Percentiles rank a stretch among this genome's conserved stretches.
Evolutionary conservation across 2,888 invertebrate species (phyloP).

Genomic region (Empis livida): DNA sequence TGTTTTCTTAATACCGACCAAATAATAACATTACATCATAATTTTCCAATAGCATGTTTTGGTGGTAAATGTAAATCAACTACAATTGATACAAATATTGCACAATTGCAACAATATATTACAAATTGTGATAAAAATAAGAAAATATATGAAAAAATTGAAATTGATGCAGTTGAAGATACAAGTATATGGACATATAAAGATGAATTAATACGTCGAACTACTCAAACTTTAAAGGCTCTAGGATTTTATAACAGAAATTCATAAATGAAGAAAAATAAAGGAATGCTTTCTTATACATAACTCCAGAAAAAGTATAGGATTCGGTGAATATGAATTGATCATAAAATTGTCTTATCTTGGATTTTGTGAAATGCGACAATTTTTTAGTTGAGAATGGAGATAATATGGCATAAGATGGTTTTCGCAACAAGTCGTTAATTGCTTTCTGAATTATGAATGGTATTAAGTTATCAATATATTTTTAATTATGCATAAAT

Average conservation of each 20-base stretch:
- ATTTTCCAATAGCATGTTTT: constrained; percentile 73
- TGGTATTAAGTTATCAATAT: too few species aligned
- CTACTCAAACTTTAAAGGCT: not conserved
- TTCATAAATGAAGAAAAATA: too few species aligned
- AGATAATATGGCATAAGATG: too few species aligned
- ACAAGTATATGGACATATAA: constrained; percentile 17
- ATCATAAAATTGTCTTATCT: too few species aligned
- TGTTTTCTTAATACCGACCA: constrained; percentile 80
- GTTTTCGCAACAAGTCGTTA: too few species aligned
- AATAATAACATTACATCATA: constrained; percentile 75
- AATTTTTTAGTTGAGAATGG: too few species aligned
- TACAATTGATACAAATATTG: constrained; percentile 49
- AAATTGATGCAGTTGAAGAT: constrained; percentile 13
- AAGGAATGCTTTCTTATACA: too few species aligned
- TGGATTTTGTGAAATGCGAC: too few species aligned
- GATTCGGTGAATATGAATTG: too few species aligned
- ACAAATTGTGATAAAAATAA: constrained; percentile 10
- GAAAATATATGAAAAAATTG: constrained; percentile 5
- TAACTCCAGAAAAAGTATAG: too few species aligned
- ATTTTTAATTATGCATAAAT: too few species aligned
- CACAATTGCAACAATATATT: constrained; percentile 20
- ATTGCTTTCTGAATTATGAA: too few species aligned
- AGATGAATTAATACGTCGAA: constrained; percentile 10
- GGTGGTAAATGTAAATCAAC: constrained; percentile 58
- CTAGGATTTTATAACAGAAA: constrained; percentile 7